Evolutionary conservation across 2,797 vertebrate genomes (phyloP).

Genomic region (Falco naumanni): DNA sequence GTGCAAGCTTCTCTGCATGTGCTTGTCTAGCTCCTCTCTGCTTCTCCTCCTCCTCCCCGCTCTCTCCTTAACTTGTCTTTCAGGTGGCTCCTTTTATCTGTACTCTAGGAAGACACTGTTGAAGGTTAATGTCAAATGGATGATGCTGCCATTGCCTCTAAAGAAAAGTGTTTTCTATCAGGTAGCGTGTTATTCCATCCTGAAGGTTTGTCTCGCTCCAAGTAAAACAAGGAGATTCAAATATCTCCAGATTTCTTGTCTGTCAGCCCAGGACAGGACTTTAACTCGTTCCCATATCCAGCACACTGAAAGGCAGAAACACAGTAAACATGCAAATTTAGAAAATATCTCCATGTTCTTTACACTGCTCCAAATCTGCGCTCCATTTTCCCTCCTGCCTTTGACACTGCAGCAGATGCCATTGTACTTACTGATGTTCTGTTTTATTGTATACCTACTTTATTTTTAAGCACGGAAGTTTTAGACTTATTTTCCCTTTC

Average conservation of each 20-base stretch:
- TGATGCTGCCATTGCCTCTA: not conserved
- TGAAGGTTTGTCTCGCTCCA: not conserved
- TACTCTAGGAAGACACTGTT: not conserved
- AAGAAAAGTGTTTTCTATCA: not conserved
- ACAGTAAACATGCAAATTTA: not conserved
- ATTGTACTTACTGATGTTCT: not conserved
- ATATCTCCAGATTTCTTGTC: not conserved
- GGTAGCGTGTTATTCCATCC: not conserved
- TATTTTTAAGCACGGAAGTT: not conserved
- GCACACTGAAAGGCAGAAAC: not conserved
- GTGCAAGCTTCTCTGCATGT: not conserved
- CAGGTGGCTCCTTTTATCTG: not conserved
- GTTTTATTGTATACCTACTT: not conserved
- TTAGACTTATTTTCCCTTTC: not conserved
- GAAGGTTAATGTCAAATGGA: not conserved
- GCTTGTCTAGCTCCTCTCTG: not conserved
- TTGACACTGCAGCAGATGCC: not conserved
- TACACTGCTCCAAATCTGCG: not conserved
- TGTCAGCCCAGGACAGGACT: not conserved
- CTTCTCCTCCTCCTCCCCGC: not conserved
- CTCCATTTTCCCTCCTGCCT: not conserved
- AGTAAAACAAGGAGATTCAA: not conserved
- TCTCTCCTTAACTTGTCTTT: not conserved
- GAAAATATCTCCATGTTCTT: not conserved
- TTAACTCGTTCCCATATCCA: not conserved